Evolutionary conservation across 2,888 invertebrate species (phyloP).

Genomic region (Amiota mariae): DNA sequence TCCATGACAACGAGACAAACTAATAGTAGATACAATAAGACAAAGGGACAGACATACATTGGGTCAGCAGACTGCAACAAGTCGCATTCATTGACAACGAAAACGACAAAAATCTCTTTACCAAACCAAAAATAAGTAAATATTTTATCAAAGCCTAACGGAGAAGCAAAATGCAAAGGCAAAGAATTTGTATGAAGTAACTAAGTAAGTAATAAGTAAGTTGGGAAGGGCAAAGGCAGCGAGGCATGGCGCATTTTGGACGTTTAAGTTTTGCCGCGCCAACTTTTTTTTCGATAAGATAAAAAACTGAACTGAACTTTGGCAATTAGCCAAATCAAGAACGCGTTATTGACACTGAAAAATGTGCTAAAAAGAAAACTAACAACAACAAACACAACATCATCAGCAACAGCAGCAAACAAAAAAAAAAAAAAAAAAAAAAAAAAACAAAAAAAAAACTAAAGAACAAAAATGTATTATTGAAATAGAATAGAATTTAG

Average conservation of each 20-base stretch:
- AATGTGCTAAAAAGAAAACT: conserved; percentile 15
- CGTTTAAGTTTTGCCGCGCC: conserved; percentile 22
- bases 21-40: conserved; percentile 9
- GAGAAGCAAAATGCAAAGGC: background rate
- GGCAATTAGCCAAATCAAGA: conserved; percentile 55
- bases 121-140: conserved; percentile 36
- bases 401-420: background rate
- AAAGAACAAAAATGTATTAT: background rate
- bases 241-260: conserved; percentile 34
- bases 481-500: too few species aligned
- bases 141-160: conserved; percentile 37
- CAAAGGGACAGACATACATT: background rate
- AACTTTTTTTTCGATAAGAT: conserved; percentile 52
- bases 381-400: background rate
- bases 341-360: conserved; percentile 53
- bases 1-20: conserved; percentile 8
- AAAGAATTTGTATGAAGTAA: background rate
- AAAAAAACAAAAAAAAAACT: conserved; percentile 13
- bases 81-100: background rate
- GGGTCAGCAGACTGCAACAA: background rate
- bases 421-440: too few species aligned
- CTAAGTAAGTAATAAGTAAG: background rate
- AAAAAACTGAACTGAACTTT: conserved; percentile 54
- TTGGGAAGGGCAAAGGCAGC: conserved; percentile 40
- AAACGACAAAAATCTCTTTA: conserved; percentile 34